Evolutionary conservation across 2,888 invertebrate species (phyloP).

Genomic region (Agrochola lota): DNA sequence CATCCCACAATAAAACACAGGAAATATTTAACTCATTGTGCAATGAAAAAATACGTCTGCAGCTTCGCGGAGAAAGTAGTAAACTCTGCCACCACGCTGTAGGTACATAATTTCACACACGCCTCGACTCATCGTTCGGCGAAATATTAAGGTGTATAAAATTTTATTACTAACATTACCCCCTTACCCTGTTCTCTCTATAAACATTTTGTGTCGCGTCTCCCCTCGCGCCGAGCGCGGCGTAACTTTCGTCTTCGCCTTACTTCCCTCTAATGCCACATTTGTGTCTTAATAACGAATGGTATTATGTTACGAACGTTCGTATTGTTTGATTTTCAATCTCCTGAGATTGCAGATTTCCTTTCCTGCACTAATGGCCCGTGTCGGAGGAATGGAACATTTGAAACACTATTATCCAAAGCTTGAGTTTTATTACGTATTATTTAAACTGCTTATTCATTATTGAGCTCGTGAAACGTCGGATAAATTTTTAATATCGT

Average conservation of each 20-base stretch:
- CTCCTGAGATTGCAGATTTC: constrained; percentile 84
- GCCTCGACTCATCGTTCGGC: constrained; percentile 87
- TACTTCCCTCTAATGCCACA: constrained; percentile 87
- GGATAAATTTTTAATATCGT: constrained; percentile 74
- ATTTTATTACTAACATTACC: constrained; percentile 89
- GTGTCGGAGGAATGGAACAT: constrained; percentile 78
- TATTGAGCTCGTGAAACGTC: constrained; percentile 69
- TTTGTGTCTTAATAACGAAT: constrained; percentile 88
- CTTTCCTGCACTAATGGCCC: constrained; percentile 82
- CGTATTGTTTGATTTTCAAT: constrained; percentile 88
- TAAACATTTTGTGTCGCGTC: constrained; percentile 86
- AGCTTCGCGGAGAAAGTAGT: constrained; percentile 74
- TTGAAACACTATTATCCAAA: constrained; percentile 77
- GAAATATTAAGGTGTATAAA: constrained; percentile 90
- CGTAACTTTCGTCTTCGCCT: constrained; percentile 79
- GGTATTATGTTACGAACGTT: constrained; percentile 85
- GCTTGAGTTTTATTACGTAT: constrained; percentile 76
- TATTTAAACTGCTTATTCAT: constrained; percentile 81
- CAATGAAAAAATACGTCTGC: constrained; percentile 69
- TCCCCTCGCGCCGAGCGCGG: constrained; percentile 71
- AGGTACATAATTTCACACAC: constrained; percentile 87
- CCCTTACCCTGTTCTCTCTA: constrained; percentile 84
- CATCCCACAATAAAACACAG: constrained; percentile 47
- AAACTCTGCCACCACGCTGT: constrained; percentile 80
- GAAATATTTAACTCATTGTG: constrained; percentile 62